phyloP scores from a whole-genome alignment of 2,888 invertebrate genomes.

The Empis stercorea region DNA sequence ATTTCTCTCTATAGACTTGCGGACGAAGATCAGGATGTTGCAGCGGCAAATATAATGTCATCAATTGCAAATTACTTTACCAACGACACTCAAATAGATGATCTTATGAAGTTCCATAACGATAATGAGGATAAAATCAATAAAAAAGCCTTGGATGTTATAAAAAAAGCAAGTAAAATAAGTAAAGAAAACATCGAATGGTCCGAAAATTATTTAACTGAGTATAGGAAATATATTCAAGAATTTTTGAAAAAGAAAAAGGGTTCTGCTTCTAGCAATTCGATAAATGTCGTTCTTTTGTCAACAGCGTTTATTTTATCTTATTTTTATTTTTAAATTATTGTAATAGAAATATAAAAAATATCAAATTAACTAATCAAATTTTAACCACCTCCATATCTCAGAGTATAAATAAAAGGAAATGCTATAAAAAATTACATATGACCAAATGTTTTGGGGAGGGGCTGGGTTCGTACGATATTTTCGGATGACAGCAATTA shows the following conservation, averaged over 20 bases:
- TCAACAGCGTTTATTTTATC: no score
- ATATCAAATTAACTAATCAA: slow-evolving; percentile 14
- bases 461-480: no score
- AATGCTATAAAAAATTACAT: no score
- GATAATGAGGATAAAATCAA: neutral
- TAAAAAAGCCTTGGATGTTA: slow-evolving; percentile 11
- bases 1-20: neutral
- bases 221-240: slow-evolving; percentile 3
- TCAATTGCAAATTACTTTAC: slow-evolving; percentile 29
- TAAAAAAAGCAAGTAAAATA: slow-evolving; percentile 21
- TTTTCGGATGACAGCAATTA: no score
- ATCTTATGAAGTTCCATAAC: slow-evolving; percentile 21
- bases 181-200: slow-evolving; percentile 29
- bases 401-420: no score
- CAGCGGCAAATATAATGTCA: slow-evolving; percentile 21
- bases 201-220: slow-evolving; percentile 20
- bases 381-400: no score
- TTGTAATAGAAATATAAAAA: slow-evolving; percentile 11
- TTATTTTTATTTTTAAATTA: no score
- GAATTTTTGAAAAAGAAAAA: no score
- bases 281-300: no score
- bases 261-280: no score
- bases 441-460: no score
- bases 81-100: slow-evolving; percentile 19
- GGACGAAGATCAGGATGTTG: slow-evolving; percentile 15